Evolutionary conservation across 2,113 vertebrate genomes (phyloP).

Genomic region (Elgaria multicarinata): DNA sequence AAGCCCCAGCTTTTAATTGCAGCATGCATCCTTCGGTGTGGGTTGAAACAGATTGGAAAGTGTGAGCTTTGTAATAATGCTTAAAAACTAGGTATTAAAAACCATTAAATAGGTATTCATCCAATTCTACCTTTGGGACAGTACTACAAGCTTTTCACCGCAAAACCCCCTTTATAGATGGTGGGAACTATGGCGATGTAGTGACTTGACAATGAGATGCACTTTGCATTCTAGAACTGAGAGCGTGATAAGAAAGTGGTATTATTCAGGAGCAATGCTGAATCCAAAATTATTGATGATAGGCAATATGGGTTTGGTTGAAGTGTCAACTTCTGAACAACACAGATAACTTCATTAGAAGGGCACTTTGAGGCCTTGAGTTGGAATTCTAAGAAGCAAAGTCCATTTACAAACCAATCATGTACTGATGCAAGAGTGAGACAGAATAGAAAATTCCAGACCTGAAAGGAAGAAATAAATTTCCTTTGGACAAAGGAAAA

Average conservation of each 20-base stretch:
- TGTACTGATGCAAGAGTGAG: neutral
- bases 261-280: neutral
- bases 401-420: neutral
- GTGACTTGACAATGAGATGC: slow-evolving; percentile 1
- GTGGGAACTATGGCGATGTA: slow-evolving; percentile 29
- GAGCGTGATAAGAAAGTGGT: slow-evolving; percentile 24
- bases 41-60: slow-evolving; percentile 52
- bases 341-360: slow-evolving; percentile 38
- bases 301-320: slow-evolving; percentile 33
- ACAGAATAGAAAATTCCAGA: neutral
- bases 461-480: neutral
- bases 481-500: neutral
- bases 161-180: slow-evolving; percentile 26
- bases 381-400: neutral
- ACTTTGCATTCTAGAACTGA: slow-evolving; percentile 16
- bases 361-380: slow-evolving; percentile 43
- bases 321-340: slow-evolving; percentile 31
- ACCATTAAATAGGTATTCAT: slow-evolving; percentile 34
- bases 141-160: neutral
- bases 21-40: slow-evolving; percentile 52
- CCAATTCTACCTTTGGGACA: slow-evolving; percentile 46
- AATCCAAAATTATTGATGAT: neutral
- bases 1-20: slow-evolving; percentile 53
- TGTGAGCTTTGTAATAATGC: slow-evolving; percentile 24
- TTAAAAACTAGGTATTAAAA: slow-evolving; percentile 32